A percentile compares a stretch with the other conserved stretches of the same genome.
phyloP scores from a whole-genome alignment of 2,888 invertebrate species.

The Elaeidobius kamerunicus region DNA sequence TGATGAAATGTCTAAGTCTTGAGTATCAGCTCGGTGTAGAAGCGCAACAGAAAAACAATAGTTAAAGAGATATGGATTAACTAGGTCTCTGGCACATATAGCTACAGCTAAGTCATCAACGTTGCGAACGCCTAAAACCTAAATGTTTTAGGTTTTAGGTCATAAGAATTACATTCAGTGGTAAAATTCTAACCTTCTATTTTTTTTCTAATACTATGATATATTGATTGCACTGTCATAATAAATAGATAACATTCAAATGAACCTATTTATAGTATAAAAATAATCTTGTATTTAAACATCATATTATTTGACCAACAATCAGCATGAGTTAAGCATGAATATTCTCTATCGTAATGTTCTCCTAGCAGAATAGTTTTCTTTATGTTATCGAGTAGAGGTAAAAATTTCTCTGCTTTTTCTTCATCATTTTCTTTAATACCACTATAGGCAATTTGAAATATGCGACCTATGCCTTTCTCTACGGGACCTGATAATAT shows the following conservation, averaged over 20 bases:
- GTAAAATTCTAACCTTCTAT: too few relatives aligned
- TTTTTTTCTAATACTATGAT: slow-evolving; percentile 8
- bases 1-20: slow-evolving; percentile 66
- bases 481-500: slow-evolving; percentile 29
- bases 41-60: slow-evolving; percentile 75
- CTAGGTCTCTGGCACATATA: slow-evolving; percentile 66
- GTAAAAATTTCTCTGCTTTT: slow-evolving; percentile 1
- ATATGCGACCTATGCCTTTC: slow-evolving; percentile 17
- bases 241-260: too few relatives aligned
- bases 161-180: background rate
- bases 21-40: slow-evolving; percentile 70
- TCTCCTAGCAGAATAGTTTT: slow-evolving; percentile 2
- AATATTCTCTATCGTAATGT: slow-evolving; percentile 24
- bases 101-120: slow-evolving; percentile 69
- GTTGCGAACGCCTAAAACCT: slow-evolving; percentile 46
- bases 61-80: slow-evolving; percentile 79
- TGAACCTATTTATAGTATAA: too few relatives aligned
- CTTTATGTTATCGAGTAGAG: slow-evolving; percentile 5
- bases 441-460: slow-evolving; percentile 26
- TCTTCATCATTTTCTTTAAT: slow-evolving; percentile 24
- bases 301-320: slow-evolving; percentile 31
- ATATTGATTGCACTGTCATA: background rate
- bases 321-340: slow-evolving; percentile 24
- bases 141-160: too few relatives aligned
- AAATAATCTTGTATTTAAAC: slow-evolving; percentile 31